A percentile compares a stretch with the other conserved stretches of the same genome.
Evolutionary conservation across 1,140 invertebrate genomes (phyloP).

Genomic region (Psilanteris sp.): DNA sequence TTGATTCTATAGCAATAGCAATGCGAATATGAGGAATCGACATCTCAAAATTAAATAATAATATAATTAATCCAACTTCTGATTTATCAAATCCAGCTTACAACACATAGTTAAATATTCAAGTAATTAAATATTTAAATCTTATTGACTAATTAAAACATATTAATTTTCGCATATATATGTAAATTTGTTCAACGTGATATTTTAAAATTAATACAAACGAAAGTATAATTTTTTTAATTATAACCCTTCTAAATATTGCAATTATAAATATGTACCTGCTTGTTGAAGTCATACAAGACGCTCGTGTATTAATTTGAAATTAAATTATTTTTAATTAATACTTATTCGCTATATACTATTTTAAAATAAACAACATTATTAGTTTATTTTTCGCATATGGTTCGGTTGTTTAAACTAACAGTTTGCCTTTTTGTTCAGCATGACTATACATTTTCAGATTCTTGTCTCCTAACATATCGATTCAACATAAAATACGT

Average conservation of each 20-base stretch:
- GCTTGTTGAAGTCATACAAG: constrained; percentile 29
- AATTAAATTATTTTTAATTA: constrained; percentile 33
- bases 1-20: too few relatives aligned
- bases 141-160: constrained; percentile 61
- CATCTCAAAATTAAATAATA: constrained; percentile 2
- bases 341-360: constrained; percentile 13
- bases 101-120: constrained; percentile 53
- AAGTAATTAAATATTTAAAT: constrained; percentile 53
- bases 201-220: constrained; percentile 39
- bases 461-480: constrained; percentile 29
- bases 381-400: constrained; percentile 39
- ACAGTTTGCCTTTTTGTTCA: constrained; percentile 55
- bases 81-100: constrained; percentile 53
- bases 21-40: too few relatives aligned
- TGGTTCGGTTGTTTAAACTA: constrained; percentile 39
- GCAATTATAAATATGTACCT: constrained; percentile 37
- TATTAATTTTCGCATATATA: constrained; percentile 42
- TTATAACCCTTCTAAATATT: constrained; percentile 20
- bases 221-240: constrained; percentile 40
- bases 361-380: constrained; percentile 37
- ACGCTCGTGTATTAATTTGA: constrained; percentile 13
- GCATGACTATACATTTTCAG: constrained; percentile 48
- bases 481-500: constrained; percentile 15
- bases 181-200: constrained; percentile 38
- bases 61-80: constrained; percentile 29